These are phyloP conservation scores for Cephalopholis sonnerati DNA, from an alignment of 2,113 vertebrate species.

Conservation along the genomic window DNA sequence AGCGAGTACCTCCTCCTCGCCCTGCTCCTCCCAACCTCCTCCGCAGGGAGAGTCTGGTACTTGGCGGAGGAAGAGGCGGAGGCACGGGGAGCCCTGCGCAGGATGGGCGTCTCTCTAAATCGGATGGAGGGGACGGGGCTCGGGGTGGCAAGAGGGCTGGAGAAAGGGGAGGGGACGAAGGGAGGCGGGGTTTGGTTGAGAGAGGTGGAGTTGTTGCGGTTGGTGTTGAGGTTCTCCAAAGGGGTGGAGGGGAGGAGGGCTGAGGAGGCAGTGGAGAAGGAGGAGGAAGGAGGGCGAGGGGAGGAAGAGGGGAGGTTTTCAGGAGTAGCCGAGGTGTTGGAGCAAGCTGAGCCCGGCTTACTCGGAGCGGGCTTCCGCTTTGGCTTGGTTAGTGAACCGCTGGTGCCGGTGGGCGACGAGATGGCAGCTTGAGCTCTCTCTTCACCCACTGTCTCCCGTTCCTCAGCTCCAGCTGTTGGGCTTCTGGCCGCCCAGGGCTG, in stretches of 20 bases:
- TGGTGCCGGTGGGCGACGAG: constrained; percentile 60
- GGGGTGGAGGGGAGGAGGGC: constrained; percentile 46
- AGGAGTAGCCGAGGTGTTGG: constrained; percentile 9
- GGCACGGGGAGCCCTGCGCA: constrained; percentile 69
- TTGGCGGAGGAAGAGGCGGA: constrained; percentile 54
- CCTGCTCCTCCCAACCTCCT: constrained; percentile 80
- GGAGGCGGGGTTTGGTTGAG: constrained; percentile 83
- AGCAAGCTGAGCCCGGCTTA: constrained; percentile 76
- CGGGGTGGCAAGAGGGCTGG: constrained; percentile 43
- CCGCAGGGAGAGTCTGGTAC: constrained; percentile 85
- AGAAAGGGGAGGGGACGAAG: constrained; percentile 22
- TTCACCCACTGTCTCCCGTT: constrained; percentile 43
- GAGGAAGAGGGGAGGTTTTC: constrained; percentile 29
- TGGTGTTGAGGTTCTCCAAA: constrained; percentile 92
- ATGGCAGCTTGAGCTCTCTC: constrained; percentile 47
- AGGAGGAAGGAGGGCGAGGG: constrained; percentile 66
- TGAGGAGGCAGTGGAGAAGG: constrained; percentile 56
- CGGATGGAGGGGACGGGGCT: constrained; percentile 59
- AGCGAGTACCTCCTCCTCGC: constrained; percentile 91
- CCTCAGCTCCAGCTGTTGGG: constrained; percentile 43
- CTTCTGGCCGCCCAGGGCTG: constrained; percentile 85
- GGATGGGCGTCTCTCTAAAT: constrained; percentile 76
- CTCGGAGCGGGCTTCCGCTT: constrained; percentile 89
- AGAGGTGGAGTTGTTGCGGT: constrained; percentile 96
- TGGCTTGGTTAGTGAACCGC: constrained; percentile 88